A percentile compares a stretch with the other conserved stretches of the same genome.
phyloP scores from a whole-genome alignment of 2,113 vertebrate genomes.

The Callaeas wilsoni region DNA sequence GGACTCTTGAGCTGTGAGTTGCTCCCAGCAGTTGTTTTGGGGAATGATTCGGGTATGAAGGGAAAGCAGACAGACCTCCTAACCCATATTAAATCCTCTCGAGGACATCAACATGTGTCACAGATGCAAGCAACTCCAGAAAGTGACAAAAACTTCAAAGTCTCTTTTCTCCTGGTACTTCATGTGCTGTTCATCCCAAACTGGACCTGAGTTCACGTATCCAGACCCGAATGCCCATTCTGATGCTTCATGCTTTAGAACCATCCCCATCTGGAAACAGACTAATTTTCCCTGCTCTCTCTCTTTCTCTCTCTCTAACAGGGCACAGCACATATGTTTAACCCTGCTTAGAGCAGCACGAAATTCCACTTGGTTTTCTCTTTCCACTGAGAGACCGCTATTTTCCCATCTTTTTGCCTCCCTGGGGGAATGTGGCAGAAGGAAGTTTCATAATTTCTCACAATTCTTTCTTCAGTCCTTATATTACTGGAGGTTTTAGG shows the following conservation, averaged over 20 bases:
- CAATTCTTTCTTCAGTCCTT: not conserved
- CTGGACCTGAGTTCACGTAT: not conserved
- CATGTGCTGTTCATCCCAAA: not conserved
- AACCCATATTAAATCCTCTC: not conserved
- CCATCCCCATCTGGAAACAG: not conserved
- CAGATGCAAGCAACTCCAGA: not conserved
- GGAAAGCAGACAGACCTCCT: not conserved
- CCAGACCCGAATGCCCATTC: not conserved
- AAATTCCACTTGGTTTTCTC: not conserved
- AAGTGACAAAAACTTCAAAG: not conserved
- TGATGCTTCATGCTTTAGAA: not conserved
- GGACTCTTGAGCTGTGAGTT: not conserved
- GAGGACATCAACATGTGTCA: not conserved
- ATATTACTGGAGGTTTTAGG: not conserved
- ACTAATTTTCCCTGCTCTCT: not conserved
- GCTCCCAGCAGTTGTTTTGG: not conserved
- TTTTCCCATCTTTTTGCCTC: not conserved
- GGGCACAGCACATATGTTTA: not conserved
- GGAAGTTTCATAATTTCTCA: not conserved
- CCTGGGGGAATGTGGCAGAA: not conserved
- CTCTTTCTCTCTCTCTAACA: not conserved
- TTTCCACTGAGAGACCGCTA: not conserved
- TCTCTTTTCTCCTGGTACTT: not conserved
- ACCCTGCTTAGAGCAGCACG: not conserved
- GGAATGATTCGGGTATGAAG: not conserved